Conservation (phyloP, 2,888 invertebrate species). For the Xylocampa areola region DNA sequence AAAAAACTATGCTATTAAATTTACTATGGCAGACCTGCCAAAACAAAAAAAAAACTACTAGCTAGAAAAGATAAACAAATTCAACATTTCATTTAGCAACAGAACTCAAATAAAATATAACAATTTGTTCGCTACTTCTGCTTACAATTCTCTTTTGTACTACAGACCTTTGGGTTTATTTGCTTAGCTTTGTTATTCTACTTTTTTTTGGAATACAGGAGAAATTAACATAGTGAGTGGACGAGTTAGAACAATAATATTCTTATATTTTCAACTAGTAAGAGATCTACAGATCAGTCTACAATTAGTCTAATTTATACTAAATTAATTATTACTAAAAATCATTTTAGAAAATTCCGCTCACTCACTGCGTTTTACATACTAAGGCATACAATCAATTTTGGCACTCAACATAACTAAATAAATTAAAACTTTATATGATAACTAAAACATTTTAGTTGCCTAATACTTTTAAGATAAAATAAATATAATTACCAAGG, state of each 20-base stretch:
- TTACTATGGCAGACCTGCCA: too few species aligned
- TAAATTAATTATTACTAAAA: too few species aligned
- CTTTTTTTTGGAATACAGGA: conserved; percentile 3
- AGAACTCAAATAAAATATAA: conserved; percentile 39
- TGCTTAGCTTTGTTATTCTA: conserved; percentile 36
- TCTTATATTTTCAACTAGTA: conserved; percentile 1
- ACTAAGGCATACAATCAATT: conserved; percentile 30
- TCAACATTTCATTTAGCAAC: conserved; percentile 17
- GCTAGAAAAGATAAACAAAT: conserved; percentile 29
- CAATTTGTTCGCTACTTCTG: conserved; percentile 49
- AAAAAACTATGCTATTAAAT: too few species aligned
- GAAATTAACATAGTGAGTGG: conserved; percentile 23
- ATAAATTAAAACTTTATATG: conserved; percentile 21
- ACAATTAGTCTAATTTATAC: conserved; percentile 3
- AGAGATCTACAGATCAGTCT: conserved; percentile 30
- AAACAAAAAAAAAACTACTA: conserved; percentile 1
- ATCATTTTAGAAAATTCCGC: not conserved
- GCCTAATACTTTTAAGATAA: conserved; percentile 23
- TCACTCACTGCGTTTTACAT: conserved; percentile 25
- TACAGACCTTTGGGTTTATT: conserved; percentile 62
- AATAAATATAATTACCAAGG: conserved; percentile 45
- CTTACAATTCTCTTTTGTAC: conserved; percentile 61
- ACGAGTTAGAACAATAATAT: not conserved
- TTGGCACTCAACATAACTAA: conserved; percentile 54
- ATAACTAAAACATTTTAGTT: too few species aligned